Base-by-base conservation (phyloP, 2,888 invertebrate genomes). In the Leucophora obtusa region DNA sequence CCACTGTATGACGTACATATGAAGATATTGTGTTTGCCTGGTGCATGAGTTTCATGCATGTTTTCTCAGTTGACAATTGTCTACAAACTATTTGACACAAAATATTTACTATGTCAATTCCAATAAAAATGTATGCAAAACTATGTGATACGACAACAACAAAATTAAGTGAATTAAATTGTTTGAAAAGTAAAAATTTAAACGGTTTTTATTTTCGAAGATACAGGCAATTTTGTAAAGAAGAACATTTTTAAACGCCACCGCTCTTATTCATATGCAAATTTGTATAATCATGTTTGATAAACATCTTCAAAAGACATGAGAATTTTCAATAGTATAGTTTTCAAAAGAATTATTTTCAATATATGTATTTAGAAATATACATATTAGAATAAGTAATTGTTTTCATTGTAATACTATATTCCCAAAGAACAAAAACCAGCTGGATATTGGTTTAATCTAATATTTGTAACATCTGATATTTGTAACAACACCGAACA, bases 61-160 rank as follows among this genome's bases (percentile, higher is more conserved):
- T 66, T 77, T 59, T 11, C 56, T 43, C 10, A 60, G 43, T 76
- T 58, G 71, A 72, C 76, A 76, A 80, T 80, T 76, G 69, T 73
- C 72, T 73, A 65, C 72, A 76, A 76, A 54, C 72, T 76, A 54
- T 63, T 72, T 72, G 80, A 80, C 81, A 77, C 38, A 77, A 77
- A 73, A 35, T 73, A 77, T 77, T 81, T 81, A 77, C 77, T 77
- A 69, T 81, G 81, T 73, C 81, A 81, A 65, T 81, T 81, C 65
- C 76, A 81, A 81, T 81, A 69, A 72, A 66, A 66, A 60, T 24
- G 15, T 63, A 50, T n/a, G 50, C 24, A 28, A 17, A 79, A 60
- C 66, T 54, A 65, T 35, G 66, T 62, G 56, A 47, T 59, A 59
- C 53, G 51, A 54, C 58, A 62, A 24, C 14, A 21, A 33, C 11